A percentile compares a stretch with the other conserved stretches of the same genome.
Conservation (phyloP, 1,140 invertebrate species). For the Geopemphigus sp. region DNA sequence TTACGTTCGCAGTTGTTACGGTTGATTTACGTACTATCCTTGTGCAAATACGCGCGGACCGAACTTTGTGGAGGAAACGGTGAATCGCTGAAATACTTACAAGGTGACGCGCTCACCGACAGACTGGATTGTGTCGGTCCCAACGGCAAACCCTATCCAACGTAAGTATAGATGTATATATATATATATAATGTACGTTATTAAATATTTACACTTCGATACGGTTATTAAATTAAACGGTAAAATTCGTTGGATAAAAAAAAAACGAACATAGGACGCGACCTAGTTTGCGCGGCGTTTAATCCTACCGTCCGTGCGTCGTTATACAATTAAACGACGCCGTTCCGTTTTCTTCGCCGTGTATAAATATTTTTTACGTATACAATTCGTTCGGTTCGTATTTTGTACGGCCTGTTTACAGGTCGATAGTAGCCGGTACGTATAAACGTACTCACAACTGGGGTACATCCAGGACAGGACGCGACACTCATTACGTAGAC, state of each 20-base stretch:
- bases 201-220: neutral
- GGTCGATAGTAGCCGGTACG: slow-evolving; percentile 64
- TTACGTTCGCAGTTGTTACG: slow-evolving; percentile 1
- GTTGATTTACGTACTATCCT: slow-evolving; percentile 11
- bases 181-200: neutral
- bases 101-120: slow-evolving; percentile 79
- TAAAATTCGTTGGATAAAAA: neutral
- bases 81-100: slow-evolving; percentile 69
- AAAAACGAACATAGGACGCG: neutral
- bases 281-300: neutral
- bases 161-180: slow-evolving; percentile 61
- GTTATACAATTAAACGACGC: neutral
- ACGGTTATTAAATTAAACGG: neutral
- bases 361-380: neutral
- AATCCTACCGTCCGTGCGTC: neutral
- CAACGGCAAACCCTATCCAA: slow-evolving; percentile 75
- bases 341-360: neutral
- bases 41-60: slow-evolving; percentile 15
- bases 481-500: slow-evolving; percentile 59
- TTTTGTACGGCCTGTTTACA: slow-evolving; percentile 56
- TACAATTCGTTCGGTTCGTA: neutral
- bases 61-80: slow-evolving; percentile 51
- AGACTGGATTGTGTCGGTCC: slow-evolving; percentile 73
- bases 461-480: slow-evolving; percentile 60
- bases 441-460: slow-evolving; percentile 60